A percentile compares a stretch with the other conserved stretches of the same genome.
Evolutionary conservation across 2,113 vertebrate species (phyloP).

Genomic region (Salvelinus sp.): DNA sequence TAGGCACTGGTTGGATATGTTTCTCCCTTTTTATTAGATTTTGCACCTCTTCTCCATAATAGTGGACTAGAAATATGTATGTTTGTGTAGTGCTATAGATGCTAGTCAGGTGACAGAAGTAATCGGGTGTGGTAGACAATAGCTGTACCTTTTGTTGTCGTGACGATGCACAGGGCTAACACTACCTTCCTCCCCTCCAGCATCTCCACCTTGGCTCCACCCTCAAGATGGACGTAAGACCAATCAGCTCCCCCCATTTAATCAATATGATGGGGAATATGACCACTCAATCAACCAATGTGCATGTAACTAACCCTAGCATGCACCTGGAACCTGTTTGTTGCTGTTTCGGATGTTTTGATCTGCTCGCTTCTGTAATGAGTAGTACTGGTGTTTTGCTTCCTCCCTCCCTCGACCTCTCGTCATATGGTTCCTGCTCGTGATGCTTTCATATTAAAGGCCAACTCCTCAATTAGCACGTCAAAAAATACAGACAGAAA

Average conservation of each 20-base stretch:
- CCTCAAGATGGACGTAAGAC: conserved; percentile 57
- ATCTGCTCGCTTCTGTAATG: no score
- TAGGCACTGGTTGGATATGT: no score
- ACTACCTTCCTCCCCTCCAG: conserved; percentile 33
- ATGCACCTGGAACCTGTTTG: conserved; percentile 21
- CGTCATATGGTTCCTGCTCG: not conserved
- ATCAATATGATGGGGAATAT: not conserved
- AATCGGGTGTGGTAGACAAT: not conserved
- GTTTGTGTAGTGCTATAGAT: no score
- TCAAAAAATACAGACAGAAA: no score
- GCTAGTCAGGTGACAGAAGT: not conserved
- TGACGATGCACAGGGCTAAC: conserved; percentile 18
- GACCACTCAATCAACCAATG: conserved; percentile 8
- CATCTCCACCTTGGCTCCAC: conserved; percentile 47
- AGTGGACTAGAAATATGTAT: no score
- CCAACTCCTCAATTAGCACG: no score
- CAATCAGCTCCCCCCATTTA: conserved; percentile 19
- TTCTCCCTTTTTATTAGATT: no score
- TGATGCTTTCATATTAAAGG: not conserved
- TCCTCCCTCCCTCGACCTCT: not conserved
- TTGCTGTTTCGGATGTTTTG: not conserved
- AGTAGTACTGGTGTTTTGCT: no score
- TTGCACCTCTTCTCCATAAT: no score
- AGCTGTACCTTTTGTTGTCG: not conserved
- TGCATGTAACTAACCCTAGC: conserved; percentile 46